phyloP scores from a whole-genome alignment of 2,113 vertebrate species.

The Rissa tridactyla region DNA sequence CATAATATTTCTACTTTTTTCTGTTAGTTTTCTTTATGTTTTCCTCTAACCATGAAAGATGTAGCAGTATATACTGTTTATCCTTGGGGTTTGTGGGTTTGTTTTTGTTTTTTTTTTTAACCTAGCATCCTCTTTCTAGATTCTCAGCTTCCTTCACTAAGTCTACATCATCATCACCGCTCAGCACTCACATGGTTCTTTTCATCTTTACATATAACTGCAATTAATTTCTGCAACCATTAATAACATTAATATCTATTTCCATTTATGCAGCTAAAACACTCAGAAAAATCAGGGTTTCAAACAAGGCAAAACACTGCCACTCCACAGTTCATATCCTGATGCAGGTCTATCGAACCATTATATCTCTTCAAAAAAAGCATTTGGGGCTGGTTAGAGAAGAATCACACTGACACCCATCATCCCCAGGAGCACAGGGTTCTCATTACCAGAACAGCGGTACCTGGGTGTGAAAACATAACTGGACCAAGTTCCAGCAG shows the following conservation, averaged over 20 bases:
- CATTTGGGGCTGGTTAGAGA: background rate
- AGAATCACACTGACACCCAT: fast-evolving
- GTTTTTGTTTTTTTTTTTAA: background rate
- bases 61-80: background rate
- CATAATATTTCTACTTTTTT: background rate
- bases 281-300: background rate
- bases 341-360: fast-evolving
- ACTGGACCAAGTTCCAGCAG: background rate
- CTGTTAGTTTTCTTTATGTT: background rate
- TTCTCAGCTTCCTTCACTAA: background rate
- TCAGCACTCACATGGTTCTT: background rate
- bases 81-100: background rate
- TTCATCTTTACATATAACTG: background rate
- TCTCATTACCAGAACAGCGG: background rate
- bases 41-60: background rate
- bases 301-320: background rate
- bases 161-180: background rate
- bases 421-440: background rate
- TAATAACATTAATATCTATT: background rate
- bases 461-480: background rate
- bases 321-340: background rate
- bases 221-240: background rate
- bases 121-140: background rate
- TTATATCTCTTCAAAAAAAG: background rate
- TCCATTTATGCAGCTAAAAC: background rate